phyloP scores from a whole-genome alignment of 2,888 invertebrate species.

The Acanthacorydalis orientalis region DNA sequence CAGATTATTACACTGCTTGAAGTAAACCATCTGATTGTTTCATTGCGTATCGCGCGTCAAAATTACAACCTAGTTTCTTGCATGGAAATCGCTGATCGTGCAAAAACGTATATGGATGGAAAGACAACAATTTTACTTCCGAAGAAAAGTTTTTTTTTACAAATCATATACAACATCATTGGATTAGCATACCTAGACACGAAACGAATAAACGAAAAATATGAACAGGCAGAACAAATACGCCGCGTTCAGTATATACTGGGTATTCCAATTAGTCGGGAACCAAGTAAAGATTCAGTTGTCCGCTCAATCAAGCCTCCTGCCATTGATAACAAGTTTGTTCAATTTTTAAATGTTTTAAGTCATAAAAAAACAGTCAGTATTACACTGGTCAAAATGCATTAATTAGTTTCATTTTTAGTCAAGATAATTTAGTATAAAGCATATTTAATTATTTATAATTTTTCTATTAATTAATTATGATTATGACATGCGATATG shows the following conservation, averaged over 20 bases:
- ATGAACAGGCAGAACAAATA: constrained; percentile 14
- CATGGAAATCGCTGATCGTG: constrained; percentile 22
- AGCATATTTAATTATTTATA: too few relatives aligned
- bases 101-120: constrained; percentile 25
- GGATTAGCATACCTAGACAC: constrained; percentile 16
- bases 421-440: too few relatives aligned
- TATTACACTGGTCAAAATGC: too few relatives aligned
- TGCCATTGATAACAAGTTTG: constrained; percentile 20
- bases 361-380: too few relatives aligned
- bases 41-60: not conserved
- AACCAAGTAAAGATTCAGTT: constrained; percentile 23
- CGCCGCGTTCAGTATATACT: constrained; percentile 19
- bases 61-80: not conserved
- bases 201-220: constrained; percentile 13
- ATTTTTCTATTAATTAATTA: too few relatives aligned
- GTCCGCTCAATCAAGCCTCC: constrained; percentile 18
- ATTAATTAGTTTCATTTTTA: too few relatives aligned
- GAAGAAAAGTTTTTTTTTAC: constrained; percentile 21
- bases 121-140: constrained; percentile 25
- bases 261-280: constrained; percentile 18
- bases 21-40: constrained; percentile 22
- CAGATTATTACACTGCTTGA: constrained; percentile 21
- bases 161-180: constrained; percentile 24
- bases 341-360: not conserved
- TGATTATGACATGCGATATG: too few relatives aligned